Conservation (phyloP, 2,113 vertebrate species). For the Copsychus sechellarum region DNA sequence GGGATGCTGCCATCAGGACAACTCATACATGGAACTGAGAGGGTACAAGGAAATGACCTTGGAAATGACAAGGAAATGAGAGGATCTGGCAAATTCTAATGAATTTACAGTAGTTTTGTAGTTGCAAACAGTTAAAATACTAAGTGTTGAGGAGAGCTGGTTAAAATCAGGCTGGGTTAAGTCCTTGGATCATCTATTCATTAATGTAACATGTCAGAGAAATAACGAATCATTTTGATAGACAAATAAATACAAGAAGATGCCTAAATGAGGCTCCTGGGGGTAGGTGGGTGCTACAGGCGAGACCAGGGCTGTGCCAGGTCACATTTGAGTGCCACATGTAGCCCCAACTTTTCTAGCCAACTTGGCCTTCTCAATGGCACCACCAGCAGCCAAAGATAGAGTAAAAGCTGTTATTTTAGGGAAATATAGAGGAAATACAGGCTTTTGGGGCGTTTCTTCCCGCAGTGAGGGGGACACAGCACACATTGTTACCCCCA, state of each 20-base stretch:
- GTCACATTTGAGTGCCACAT: rapidly evolving
- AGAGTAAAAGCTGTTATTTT: neutral
- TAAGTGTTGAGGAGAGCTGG: neutral
- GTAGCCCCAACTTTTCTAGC: neutral
- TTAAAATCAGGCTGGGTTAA: neutral
- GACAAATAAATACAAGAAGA: neutral
- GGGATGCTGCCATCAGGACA: neutral
- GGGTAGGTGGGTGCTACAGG: neutral
- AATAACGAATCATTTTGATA: neutral
- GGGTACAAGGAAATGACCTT: neutral
- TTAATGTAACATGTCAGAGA: neutral
- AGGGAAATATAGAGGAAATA: neutral
- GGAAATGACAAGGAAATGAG: neutral
- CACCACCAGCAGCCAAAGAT: rapidly evolving
- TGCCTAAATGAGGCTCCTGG: neutral
- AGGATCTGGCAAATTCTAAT: neutral
- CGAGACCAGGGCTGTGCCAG: neutral
- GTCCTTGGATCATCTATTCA: neutral
- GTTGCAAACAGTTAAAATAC: neutral
- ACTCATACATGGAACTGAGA: rapidly evolving
- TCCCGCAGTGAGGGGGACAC: rapidly evolving
- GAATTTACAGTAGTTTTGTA: neutral
- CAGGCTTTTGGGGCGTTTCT: neutral
- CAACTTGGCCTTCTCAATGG: neutral
- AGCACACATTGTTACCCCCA: no score